Conservation (phyloP, 2,797 vertebrate genomes). For the Amniataba percoides region DNA sequence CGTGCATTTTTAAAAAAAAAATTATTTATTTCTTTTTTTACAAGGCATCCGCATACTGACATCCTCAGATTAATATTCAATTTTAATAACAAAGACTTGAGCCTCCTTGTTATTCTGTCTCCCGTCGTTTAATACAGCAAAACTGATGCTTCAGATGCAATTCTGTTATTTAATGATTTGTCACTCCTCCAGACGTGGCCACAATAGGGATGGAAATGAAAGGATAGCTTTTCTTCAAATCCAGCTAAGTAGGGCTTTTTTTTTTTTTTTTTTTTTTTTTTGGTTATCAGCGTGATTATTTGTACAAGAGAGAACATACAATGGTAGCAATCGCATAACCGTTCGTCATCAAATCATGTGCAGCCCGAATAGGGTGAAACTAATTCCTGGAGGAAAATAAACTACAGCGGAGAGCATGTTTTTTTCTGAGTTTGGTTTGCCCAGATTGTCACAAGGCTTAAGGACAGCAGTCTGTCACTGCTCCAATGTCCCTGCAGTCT, state of each 20-base stretch:
- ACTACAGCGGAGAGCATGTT: conserved; percentile 49
- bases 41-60: conserved; percentile 32
- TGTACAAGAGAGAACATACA: conserved; percentile 37
- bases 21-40: conserved; percentile 19
- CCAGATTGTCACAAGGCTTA: conserved; percentile 62
- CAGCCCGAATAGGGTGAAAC: conserved; percentile 41
- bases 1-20: too few relatives aligned
- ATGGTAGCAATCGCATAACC: conserved; percentile 47
- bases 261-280: conserved; percentile 69
- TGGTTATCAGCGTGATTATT: conserved; percentile 57
- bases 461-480: conserved; percentile 66
- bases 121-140: conserved; percentile 25
- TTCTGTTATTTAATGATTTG: conserved; percentile 52
- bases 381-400: conserved; percentile 52
- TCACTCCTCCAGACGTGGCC: conserved; percentile 30
- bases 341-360: conserved; percentile 62
- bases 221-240: conserved; percentile 49
- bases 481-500: conserved; percentile 62
- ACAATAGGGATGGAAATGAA: conserved; percentile 42
- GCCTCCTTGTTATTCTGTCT: conserved; percentile 39
- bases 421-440: conserved; percentile 46
- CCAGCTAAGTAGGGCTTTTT: conserved; percentile 55
- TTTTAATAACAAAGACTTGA: conserved; percentile 61
- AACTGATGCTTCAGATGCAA: conserved; percentile 42
- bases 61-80: conserved; percentile 50